Conservation (phyloP, 2,888 invertebrate genomes). For the Sesia apiformis region DNA sequence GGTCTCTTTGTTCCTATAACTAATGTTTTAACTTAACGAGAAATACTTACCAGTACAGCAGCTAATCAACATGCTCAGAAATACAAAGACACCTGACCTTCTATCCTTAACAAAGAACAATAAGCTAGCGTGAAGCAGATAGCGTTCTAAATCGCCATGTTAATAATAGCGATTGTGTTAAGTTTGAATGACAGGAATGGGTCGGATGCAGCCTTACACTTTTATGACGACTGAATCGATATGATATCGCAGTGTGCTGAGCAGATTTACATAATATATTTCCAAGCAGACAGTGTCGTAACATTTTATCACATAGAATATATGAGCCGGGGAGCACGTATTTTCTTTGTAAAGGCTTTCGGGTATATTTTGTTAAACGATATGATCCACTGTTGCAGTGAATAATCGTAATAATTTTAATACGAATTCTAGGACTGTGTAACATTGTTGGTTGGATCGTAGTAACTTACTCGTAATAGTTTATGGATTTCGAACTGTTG, state of each 20-base stretch:
- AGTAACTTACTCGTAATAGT: too few species aligned
- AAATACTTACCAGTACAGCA: too few species aligned
- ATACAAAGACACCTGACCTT: too few species aligned
- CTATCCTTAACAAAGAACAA: too few species aligned
- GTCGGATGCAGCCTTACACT: slow-evolving; percentile 23
- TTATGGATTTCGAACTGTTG: too few species aligned
- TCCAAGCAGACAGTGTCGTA: background rate
- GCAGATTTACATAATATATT: background rate
- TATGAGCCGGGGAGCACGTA: background rate
- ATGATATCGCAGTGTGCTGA: slow-evolving; percentile 10
- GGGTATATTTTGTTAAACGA: background rate
- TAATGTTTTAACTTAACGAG: too few species aligned
- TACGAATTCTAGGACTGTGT: too few species aligned
- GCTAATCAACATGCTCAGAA: too few species aligned
- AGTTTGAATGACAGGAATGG: slow-evolving; percentile 22
- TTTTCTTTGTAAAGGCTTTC: background rate
- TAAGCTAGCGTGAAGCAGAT: too few species aligned
- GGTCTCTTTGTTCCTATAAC: too few species aligned
- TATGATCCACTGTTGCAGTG: background rate
- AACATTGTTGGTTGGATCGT: too few species aligned
- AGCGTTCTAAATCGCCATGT: too few species aligned
- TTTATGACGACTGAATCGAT: slow-evolving; percentile 29
- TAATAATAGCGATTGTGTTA: slow-evolving; percentile 11
- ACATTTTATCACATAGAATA: background rate
- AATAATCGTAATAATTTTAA: background rate